Percentiles rank a stretch among this genome's conserved stretches.
Evolutionary conservation across 37 sponge, comb jelly and placozoan species (phyloP).

Genomic region (Axinella damicornis): DNA sequence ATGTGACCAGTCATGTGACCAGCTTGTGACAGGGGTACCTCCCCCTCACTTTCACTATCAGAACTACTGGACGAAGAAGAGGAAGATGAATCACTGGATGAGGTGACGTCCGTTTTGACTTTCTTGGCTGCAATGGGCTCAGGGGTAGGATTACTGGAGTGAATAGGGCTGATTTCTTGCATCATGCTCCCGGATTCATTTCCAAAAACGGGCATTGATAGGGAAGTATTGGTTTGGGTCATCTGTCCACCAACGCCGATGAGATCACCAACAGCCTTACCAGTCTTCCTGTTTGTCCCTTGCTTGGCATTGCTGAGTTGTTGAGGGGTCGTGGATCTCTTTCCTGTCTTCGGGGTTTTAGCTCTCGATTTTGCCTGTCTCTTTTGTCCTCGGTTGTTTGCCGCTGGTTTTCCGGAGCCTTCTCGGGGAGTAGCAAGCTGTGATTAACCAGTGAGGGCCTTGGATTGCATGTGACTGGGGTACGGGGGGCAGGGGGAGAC

Average conservation of each 20-base stretch:
- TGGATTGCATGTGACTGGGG: slow-evolving; percentile 10
- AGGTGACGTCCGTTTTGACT: neutral
- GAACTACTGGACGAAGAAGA: slow-evolving; percentile 39
- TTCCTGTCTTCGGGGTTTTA: neutral
- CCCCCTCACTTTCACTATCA: slow-evolving; percentile 34
- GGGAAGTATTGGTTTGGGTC: neutral
- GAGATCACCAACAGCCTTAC: neutral
- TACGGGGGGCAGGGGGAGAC: slow-evolving; percentile 45
- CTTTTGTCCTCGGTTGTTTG: neutral
- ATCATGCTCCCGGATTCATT: neutral
- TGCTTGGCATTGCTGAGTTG: neutral
- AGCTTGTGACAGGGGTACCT: neutral
- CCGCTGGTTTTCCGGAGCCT: neutral
- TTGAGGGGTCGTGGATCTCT: neutral
- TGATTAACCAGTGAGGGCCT: neutral
- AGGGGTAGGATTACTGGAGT: slow-evolving; percentile 51
- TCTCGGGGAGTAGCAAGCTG: neutral
- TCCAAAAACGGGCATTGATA: neutral
- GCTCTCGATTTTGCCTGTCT: neutral
- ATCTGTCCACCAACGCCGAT: neutral
- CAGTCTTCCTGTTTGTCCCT: neutral
- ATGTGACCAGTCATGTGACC: neutral
- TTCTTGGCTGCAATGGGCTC: slow-evolving; percentile 35
- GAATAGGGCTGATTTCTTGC: slow-evolving; percentile 2
- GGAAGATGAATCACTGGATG: slow-evolving; percentile 20